A percentile compares a stretch with the other conserved stretches of the same genome.
These are phyloP conservation scores for Mylabris phalerata DNA, from an alignment of 1,140 invertebrate genomes.

Conservation along the genomic window DNA sequence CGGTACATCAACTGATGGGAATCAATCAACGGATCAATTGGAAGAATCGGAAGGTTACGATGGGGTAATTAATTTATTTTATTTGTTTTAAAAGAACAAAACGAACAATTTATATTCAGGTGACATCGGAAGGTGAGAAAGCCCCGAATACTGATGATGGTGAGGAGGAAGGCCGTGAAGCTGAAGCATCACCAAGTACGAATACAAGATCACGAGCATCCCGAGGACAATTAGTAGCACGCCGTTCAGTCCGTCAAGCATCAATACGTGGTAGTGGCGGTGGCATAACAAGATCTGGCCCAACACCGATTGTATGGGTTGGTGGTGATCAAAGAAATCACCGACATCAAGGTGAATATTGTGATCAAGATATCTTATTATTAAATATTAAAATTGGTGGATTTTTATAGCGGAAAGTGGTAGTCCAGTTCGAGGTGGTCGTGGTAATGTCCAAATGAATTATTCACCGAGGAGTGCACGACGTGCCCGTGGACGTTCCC, in stretches of 20 bases:
- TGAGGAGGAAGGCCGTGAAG: constrained; percentile 61
- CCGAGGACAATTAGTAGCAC: constrained; percentile 18
- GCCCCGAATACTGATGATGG: constrained; percentile 42
- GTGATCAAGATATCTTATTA: too few relatives aligned
- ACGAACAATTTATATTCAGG: constrained; percentile 26
- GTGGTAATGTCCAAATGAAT: constrained; percentile 17
- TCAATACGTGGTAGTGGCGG: constrained; percentile 1
- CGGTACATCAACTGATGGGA: constrained; percentile 34
- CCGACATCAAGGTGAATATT: constrained; percentile 1
- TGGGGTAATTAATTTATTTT: constrained; percentile 25
- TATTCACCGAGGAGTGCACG: constrained; percentile 21
- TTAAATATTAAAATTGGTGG: neutral
- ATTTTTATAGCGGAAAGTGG: constrained; percentile 9
- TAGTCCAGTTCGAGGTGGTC: constrained; percentile 15
- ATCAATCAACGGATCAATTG: constrained; percentile 20
- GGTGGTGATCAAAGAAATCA: constrained; percentile 17
- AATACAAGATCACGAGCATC: constrained; percentile 41
- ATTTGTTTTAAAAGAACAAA: neutral
- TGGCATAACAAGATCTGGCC: constrained; percentile 8
- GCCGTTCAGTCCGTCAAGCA: constrained; percentile 22
- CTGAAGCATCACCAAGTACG: constrained; percentile 57
- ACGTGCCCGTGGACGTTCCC: constrained; percentile 24
- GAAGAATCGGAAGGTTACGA: constrained; percentile 36
- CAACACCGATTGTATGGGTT: constrained; percentile 26
- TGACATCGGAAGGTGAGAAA: constrained; percentile 57